phyloP scores from a whole-genome alignment of 2,113 vertebrate species.

The Nycticryphes semicollaris region DNA sequence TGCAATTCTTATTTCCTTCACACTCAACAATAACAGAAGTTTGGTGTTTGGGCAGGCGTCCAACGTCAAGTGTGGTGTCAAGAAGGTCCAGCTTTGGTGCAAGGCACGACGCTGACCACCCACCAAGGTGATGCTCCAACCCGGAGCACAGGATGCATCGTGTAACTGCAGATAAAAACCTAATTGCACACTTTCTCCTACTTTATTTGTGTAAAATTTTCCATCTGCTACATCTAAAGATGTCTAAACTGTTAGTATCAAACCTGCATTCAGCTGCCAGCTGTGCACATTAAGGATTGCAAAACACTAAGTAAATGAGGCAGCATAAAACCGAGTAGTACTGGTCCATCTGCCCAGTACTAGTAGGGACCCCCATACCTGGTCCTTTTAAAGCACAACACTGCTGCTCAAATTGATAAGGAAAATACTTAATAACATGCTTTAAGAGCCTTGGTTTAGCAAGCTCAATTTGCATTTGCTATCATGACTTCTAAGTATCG shows the following conservation, averaged over 20 bases:
- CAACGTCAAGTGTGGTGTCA: constrained; percentile 76
- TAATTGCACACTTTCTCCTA: constrained; percentile 89
- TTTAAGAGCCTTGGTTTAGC: constrained; percentile 70
- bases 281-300: constrained; percentile 89
- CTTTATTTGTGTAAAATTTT: constrained; percentile 91
- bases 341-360: constrained; percentile 87
- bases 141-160: constrained; percentile 79
- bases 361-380: constrained; percentile 80
- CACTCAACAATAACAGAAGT: constrained; percentile 79
- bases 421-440: constrained; percentile 72
- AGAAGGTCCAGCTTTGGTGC: constrained; percentile 75
- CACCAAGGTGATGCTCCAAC: constrained; percentile 82
- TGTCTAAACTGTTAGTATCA: constrained; percentile 90
- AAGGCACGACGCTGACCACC: constrained; percentile 78
- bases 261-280: constrained; percentile 89
- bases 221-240: constrained; percentile 90
- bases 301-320: constrained; percentile 88
- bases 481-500: constrained; percentile 73
- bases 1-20: constrained; percentile 75
- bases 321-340: constrained; percentile 82
- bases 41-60: constrained; percentile 75
- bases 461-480: constrained; percentile 73
- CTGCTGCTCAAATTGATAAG: constrained; percentile 71
- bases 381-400: constrained; percentile 74
- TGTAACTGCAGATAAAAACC: constrained; percentile 84